Evolutionary conservation across 2,113 vertebrate genomes (phyloP).

Genomic region (Pipa parva): DNA sequence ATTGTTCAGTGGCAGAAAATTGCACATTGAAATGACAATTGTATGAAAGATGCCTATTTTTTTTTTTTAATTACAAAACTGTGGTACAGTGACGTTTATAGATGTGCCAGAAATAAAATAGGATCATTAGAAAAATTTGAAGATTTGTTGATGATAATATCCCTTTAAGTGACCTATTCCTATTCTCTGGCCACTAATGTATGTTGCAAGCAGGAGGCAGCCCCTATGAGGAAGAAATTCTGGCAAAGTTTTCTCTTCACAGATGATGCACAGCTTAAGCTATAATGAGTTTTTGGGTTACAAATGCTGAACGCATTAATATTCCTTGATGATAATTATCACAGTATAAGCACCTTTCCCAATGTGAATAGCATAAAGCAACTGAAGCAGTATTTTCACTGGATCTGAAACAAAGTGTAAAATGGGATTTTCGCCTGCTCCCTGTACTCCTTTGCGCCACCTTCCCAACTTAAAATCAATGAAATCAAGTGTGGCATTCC

Average conservation of each 20-base stretch:
- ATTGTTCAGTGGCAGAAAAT: no score
- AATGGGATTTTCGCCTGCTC: slow-evolving; percentile 73
- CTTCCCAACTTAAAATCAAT: slow-evolving; percentile 58
- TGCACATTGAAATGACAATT: no score
- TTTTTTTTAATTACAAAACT: no score
- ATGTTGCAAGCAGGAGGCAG: slow-evolving; percentile 75
- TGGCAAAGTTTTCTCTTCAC: slow-evolving; percentile 85
- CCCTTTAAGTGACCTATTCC: slow-evolving; percentile 79
- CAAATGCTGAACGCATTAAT: slow-evolving; percentile 99
- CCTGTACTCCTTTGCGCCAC: slow-evolving; percentile 22
- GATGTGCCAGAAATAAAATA: no score
- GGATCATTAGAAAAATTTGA: no score
- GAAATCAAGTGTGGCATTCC: no score
- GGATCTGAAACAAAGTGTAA: slow-evolving; percentile 77
- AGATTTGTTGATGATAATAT: slow-evolving; percentile 15
- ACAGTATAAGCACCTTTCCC: slow-evolving; percentile 98
- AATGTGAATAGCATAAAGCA: slow-evolving; percentile 86
- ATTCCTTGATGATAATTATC: slow-evolving; percentile 99
- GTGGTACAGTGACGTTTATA: no score
- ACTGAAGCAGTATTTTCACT: slow-evolving; percentile 85
- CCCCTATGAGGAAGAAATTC: slow-evolving; percentile 79
- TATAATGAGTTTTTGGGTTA: slow-evolving; percentile 99
- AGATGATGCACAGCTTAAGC: slow-evolving; percentile 86
- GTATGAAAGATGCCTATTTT: no score
- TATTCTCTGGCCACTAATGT: slow-evolving; percentile 78